Evolutionary conservation across 2,113 vertebrate species (phyloP).

Genomic region (Euleptes europaea): DNA sequence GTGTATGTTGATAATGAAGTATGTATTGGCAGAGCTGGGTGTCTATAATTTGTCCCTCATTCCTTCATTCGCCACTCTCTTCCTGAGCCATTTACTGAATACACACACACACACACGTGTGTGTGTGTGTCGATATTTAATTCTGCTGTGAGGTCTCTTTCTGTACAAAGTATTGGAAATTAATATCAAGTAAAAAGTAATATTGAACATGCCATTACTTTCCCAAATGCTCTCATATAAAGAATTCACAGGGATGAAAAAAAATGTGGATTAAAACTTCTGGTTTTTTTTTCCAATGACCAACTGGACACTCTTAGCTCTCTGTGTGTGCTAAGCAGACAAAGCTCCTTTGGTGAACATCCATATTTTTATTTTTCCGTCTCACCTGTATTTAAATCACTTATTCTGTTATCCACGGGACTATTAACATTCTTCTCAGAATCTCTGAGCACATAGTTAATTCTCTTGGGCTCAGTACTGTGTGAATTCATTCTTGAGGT

Average conservation of each 20-base stretch:
- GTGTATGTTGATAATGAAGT: neutral
- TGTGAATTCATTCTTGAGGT: neutral
- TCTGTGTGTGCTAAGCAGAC: neutral
- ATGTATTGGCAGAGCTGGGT: neutral
- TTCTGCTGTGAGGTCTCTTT: neutral
- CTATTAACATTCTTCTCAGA: neutral
- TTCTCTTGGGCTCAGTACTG: neutral
- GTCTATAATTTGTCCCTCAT: neutral
- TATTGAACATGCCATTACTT: neutral
- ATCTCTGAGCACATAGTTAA: neutral
- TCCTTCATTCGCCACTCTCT: neutral
- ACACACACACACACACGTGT: neutral
- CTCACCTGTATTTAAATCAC: neutral
- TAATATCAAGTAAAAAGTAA: neutral
- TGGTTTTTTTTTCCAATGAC: neutral
- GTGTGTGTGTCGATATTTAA: neutral
- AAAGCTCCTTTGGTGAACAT: neutral
- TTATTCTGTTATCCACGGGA: neutral
- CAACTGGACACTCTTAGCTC: neutral
- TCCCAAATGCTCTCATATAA: neutral
- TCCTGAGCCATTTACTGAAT: neutral
- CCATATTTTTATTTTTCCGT: neutral
- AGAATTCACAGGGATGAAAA: neutral
- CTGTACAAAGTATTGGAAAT: too few species aligned
- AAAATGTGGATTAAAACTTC: neutral